Evolutionary conservation across 2,113 vertebrate species (phyloP).

Genomic region (Saguinus midas): DNA sequence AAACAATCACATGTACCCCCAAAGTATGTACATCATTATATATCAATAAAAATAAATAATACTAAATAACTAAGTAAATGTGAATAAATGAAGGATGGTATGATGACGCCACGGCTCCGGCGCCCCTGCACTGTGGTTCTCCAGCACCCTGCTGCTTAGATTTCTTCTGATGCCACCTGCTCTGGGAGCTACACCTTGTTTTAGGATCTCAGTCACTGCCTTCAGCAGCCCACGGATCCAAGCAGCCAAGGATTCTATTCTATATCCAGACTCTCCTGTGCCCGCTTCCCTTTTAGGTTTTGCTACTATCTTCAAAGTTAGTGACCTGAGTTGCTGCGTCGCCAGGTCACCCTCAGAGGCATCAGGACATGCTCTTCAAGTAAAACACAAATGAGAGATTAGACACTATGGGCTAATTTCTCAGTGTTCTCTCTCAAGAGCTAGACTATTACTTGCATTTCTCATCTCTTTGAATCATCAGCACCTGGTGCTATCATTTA

Average conservation of each 20-base stretch:
- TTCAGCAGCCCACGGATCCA: neutral
- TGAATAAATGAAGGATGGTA: neutral
- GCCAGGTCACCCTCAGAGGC: neutral
- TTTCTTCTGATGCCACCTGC: neutral
- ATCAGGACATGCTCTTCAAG: neutral
- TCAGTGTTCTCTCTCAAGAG: neutral
- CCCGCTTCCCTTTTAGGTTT: neutral
- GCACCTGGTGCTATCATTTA: neutral
- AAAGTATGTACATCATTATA: neutral
- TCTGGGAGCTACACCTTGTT: neutral
- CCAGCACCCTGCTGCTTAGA: neutral
- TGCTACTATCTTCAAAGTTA: neutral
- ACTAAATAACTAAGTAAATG: neutral
- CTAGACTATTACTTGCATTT: neutral
- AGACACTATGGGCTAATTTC: neutral
- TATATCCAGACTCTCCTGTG: neutral
- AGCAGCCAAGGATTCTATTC: neutral
- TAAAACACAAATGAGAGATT: neutral
- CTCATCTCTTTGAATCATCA: neutral
- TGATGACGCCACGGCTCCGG: neutral
- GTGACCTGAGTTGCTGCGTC: neutral
- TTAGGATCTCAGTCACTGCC: neutral
- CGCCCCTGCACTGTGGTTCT: neutral
- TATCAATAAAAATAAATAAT: neutral
- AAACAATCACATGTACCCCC: neutral